phyloP scores from a whole-genome alignment of 2,888 invertebrate species.

The Nemapogon koenigi region DNA sequence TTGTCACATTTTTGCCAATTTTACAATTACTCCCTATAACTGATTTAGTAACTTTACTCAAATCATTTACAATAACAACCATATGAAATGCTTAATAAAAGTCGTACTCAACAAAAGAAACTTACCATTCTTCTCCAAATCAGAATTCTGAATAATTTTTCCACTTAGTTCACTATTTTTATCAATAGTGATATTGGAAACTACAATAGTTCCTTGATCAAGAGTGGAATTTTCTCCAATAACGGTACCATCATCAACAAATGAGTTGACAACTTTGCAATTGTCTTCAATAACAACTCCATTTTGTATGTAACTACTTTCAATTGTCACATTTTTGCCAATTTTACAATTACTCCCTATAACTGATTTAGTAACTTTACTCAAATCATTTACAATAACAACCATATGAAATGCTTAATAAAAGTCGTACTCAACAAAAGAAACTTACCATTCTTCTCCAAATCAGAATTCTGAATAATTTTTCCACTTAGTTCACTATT shows the following conservation, averaged over 20 bases:
- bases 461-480: conserved; percentile 33
- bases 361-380: conserved; percentile 70
- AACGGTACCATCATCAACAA: conserved; percentile 65
- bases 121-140: conserved; percentile 33
- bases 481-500: conserved; percentile 37
- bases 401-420: too few relatives aligned
- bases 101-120: too few relatives aligned
- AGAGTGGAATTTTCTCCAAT: conserved; percentile 61
- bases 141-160: conserved; percentile 33
- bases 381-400: conserved; percentile 72
- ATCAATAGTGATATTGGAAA: conserved; percentile 46
- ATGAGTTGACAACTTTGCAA: conserved; percentile 67
- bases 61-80: conserved; percentile 73
- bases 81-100: too few relatives aligned
- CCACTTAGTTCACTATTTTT: conserved; percentile 36
- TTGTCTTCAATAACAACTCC: conserved; percentile 73
- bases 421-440: too few relatives aligned
- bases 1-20: conserved; percentile 76
- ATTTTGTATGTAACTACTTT: conserved; percentile 78
- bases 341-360: conserved; percentile 80
- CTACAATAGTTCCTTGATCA: conserved; percentile 68
- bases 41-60: conserved; percentile 68
- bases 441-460: conserved; percentile 31
- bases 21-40: conserved; percentile 80
- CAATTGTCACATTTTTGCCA: conserved; percentile 76